phyloP scores from a whole-genome alignment of 2,113 vertebrate genomes.

The Neoarius graeffei region DNA sequence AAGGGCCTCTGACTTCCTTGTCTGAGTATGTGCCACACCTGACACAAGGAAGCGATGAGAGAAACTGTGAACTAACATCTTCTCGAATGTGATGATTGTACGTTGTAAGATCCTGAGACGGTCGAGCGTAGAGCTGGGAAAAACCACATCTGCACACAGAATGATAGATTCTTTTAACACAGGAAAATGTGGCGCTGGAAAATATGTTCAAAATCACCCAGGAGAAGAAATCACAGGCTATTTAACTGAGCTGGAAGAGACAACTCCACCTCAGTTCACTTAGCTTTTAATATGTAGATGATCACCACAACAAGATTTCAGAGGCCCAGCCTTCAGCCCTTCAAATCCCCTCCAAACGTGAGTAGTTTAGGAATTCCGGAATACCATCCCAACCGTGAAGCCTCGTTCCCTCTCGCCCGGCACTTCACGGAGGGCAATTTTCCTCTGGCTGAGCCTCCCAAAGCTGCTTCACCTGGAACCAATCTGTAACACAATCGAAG shows the following conservation, averaged over 20 bases:
- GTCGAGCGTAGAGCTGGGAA: background rate
- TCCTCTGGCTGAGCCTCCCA: slow-evolving; percentile 76
- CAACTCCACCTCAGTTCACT: slow-evolving; percentile 59
- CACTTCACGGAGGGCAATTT: slow-evolving; percentile 74
- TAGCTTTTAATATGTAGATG: slow-evolving; percentile 75
- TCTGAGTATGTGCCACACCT: background rate
- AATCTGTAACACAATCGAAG: slow-evolving; percentile 82
- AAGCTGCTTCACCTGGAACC: slow-evolving; percentile 86
- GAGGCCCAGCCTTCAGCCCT: slow-evolving; percentile 74
- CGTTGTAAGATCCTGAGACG: background rate
- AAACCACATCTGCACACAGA: slow-evolving; percentile 14
- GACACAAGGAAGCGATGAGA: background rate
- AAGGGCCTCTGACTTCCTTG: background rate
- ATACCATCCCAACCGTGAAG: slow-evolving; percentile 78
- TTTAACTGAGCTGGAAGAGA: slow-evolving; percentile 56
- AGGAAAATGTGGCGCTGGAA: slow-evolving; percentile 64
- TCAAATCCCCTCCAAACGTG: slow-evolving; percentile 78
- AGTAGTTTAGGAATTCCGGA: slow-evolving; percentile 77
- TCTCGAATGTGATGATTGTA: background rate
- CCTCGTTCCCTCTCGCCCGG: slow-evolving; percentile 69
- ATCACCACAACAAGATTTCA: slow-evolving; percentile 78
- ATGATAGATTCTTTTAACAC: background rate
- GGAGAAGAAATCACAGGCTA: slow-evolving; percentile 50
- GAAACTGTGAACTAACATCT: background rate
- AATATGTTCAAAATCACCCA: slow-evolving; percentile 58